Conservation (phyloP, 2,113 vertebrate genomes). For the Catagonus wagneri region DNA sequence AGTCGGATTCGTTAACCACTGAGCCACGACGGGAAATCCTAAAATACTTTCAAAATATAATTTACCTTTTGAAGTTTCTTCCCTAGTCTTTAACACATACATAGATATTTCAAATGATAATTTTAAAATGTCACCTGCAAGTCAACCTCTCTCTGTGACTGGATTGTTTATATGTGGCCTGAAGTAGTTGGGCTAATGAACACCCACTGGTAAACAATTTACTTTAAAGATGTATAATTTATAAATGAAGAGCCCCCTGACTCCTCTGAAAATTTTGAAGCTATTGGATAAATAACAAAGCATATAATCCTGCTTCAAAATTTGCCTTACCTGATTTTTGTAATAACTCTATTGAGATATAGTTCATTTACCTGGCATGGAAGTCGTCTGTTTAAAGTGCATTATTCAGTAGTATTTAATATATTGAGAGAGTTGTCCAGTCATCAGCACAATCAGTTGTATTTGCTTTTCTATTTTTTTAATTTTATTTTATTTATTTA, state of each 20-base stretch:
- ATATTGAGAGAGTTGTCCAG: neutral
- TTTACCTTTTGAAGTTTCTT: slow-evolving; percentile 62
- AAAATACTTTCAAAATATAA: slow-evolving; percentile 15
- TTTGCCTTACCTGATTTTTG: neutral
- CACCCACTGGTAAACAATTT: neutral
- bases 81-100: slow-evolving; percentile 34
- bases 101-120: slow-evolving; percentile 48
- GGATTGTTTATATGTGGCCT: neutral
- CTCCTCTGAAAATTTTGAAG: neutral
- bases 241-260: neutral
- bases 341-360: neutral
- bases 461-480: neutral
- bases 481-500: too few relatives aligned
- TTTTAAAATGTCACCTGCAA: slow-evolving; percentile 55
- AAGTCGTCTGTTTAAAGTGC: neutral
- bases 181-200: neutral
- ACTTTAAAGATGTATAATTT: neutral
- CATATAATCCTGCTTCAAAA: neutral
- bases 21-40: too few relatives aligned
- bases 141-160: neutral
- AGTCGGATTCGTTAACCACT: too few relatives aligned
- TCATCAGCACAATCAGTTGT: neutral
- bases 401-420: neutral
- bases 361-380: neutral
- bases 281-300: neutral